Evolutionary conservation across 1,140 invertebrate genomes (phyloP), one percentile per base, ranked within the genome.

Genomic region (Plectus sambesii): DNA sequence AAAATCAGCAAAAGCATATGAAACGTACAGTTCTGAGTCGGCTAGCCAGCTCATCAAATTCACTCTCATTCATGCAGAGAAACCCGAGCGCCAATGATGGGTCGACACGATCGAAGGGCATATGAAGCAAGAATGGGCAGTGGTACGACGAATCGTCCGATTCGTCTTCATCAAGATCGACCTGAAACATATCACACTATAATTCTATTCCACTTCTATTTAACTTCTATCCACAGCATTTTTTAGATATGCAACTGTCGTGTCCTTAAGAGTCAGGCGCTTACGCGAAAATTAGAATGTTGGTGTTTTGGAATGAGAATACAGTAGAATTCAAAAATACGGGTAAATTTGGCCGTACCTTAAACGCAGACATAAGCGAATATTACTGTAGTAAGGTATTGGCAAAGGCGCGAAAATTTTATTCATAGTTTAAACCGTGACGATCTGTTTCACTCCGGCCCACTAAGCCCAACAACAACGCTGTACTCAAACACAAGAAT

Each of bases 31-130:
- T n/a, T n/a, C n/a, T 56, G 20, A 66, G 56, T 20, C 49, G 37
- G 29, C 54, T 39, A 6, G 58, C 36, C 8, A 69, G 38, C 38
- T 61, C 54, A 15, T 58, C 51, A 38, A 59, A 66, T 12, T 66
- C 66, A 2, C 59, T 49, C 38, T 49, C 46, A 15, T 40, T 41
- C n/a, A 35, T 35, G 27, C 58, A 63, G 37, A 67, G 42, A 38
- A 66, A 62, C 2, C 49, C 53, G 6, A 66, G 29, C 5, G 63
- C 63, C 12, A 66, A 47, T 2, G 66, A 69, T 2, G 63, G 63
- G 39, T 66, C 65, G 41, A 58, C 26, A 19, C 2, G 3, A 2
- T 69, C 52, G 42, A 60, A 69, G 27, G 58, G 37, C 56, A 68
- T 68, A 35, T 56, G 46, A 15, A 61, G 47, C 24, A 66, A 30